These are phyloP conservation scores for Palythoa caribaeorum DNA, from an alignment of 92 coral and sea anemone genomes.

Conservation along the genomic window DNA sequence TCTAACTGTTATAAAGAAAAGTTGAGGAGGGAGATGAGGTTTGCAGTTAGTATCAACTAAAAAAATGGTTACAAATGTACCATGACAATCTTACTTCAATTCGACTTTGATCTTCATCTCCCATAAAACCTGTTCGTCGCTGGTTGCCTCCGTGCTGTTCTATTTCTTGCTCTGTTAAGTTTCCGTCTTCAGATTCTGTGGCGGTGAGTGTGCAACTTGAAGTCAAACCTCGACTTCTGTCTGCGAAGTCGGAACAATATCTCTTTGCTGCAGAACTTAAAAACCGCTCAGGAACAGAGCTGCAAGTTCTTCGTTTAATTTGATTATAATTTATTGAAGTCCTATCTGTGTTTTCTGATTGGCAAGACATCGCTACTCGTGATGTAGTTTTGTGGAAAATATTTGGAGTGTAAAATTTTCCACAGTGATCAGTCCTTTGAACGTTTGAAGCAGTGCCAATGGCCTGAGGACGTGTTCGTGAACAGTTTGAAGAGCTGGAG, in stretches of 20 bases:
- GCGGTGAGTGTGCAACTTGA: constrained; percentile 43
- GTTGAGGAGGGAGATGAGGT: too few relatives aligned
- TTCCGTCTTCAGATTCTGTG: constrained; percentile 22
- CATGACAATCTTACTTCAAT: background rate
- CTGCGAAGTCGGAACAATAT: constrained; percentile 1
- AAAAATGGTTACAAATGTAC: background rate
- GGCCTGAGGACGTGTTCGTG: constrained; percentile 7
- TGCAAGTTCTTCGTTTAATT: constrained; percentile 10
- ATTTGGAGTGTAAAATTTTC: constrained; percentile 25
- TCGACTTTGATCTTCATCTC: constrained; percentile 40
- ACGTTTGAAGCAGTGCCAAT: background rate
- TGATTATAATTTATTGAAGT: background rate
- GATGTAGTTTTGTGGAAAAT: background rate
- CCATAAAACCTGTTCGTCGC: constrained; percentile 19
- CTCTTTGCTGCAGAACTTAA: constrained; percentile 22
- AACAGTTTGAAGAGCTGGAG: background rate
- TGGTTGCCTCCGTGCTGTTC: constrained; percentile 15
- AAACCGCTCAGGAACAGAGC: constrained; percentile 17
- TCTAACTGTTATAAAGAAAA: too few relatives aligned
- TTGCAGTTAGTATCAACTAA: too few relatives aligned
- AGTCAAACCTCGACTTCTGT: background rate
- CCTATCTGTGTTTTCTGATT: background rate
- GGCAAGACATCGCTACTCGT: constrained; percentile 14
- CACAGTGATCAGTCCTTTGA: constrained; percentile 4
- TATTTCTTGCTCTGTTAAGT: constrained; percentile 26